Base-by-base conservation (phyloP, 2,888 invertebrate species). In the Brachyptera risi region DNA sequence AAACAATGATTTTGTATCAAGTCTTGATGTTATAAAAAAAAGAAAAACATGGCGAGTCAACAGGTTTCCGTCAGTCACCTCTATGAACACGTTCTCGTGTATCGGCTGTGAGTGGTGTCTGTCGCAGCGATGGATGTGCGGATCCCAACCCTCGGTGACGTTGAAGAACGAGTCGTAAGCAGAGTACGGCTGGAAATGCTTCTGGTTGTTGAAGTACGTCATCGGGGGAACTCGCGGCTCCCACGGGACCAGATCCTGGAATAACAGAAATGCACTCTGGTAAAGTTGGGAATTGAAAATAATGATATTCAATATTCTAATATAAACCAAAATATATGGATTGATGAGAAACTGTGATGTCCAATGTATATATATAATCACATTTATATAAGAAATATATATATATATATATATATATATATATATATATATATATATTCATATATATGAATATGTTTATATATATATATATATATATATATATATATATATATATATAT, bases 121-220 rank as follows among this genome's bases (percentile, higher is more conserved):
- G 60, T 76, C 75, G 56, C 74, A 74, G 57, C 71, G 71, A 13
- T 58, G 66, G 63, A 73, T 75, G 59, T 73, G 67, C 59, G 69
- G 65, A 62, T 77, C 74, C 69, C 70, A 76, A 13, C 74, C 61
- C 2, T 75, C 75, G 3, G 74, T 72, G 61, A 71, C 75, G 11
- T 73, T 70, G 61, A 75, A 75, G 65, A 72, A 75, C 21, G 70
- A 70, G 65, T 77, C 76, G 64, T 75, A 76, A 56, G 74, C 71
- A 21, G 67, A 63, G 3, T 66, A 58, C 15, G 63, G 61, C 26
- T 66, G 65, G 42, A 67, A 63, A 21, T 65, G 64, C 11, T 65
- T 61, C 27, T 67, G 63, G 58, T 74, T 75, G 63, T 74, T 72
- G 66, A 75, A 76, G 61, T 71, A 75, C 1, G 72, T 72, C 11